Evolutionary conservation across 2,888 invertebrate species (phyloP).

Genomic region (Cactoblastis cactorum): DNA sequence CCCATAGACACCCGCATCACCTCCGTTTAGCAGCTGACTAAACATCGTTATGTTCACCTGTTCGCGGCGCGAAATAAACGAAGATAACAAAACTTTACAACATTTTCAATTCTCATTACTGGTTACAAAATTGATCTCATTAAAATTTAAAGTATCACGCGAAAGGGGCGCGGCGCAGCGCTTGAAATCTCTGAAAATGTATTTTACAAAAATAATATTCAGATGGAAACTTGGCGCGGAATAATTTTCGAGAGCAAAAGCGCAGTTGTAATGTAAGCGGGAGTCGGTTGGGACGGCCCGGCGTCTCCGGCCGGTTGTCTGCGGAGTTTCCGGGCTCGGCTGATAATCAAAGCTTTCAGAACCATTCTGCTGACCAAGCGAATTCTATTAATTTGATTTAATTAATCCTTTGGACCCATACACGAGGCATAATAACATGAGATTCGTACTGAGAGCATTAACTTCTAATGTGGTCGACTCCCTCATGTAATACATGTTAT

Average conservation of each 20-base stretch:
- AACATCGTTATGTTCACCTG: neutral
- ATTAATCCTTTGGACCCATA: too few relatives aligned
- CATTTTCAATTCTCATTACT: neutral
- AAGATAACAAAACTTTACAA: neutral
- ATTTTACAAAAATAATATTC: constrained; percentile 3
- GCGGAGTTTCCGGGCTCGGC: neutral
- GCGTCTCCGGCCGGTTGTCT: neutral
- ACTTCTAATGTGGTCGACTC: too few relatives aligned
- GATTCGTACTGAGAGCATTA: too few relatives aligned
- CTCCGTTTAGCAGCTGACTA: neutral
- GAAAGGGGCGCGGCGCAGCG: too few relatives aligned
- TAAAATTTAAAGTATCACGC: neutral
- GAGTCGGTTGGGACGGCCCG: neutral
- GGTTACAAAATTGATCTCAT: neutral
- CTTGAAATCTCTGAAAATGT: neutral
- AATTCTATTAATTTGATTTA: too few relatives aligned
- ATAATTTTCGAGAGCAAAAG: constrained; percentile 10
- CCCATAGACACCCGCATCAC: too few relatives aligned
- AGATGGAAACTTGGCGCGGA: neutral
- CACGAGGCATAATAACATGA: too few relatives aligned
- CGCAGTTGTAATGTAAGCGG: constrained; percentile 2
- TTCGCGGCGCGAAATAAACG: neutral
- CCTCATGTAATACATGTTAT: too few relatives aligned
- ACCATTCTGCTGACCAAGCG: neutral
- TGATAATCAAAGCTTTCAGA: neutral